A percentile compares a stretch with the other conserved stretches of the same genome.
Evolutionary conservation across 2,113 vertebrate genomes (phyloP).

Genomic region (Chlamydotis undulata): DNA sequence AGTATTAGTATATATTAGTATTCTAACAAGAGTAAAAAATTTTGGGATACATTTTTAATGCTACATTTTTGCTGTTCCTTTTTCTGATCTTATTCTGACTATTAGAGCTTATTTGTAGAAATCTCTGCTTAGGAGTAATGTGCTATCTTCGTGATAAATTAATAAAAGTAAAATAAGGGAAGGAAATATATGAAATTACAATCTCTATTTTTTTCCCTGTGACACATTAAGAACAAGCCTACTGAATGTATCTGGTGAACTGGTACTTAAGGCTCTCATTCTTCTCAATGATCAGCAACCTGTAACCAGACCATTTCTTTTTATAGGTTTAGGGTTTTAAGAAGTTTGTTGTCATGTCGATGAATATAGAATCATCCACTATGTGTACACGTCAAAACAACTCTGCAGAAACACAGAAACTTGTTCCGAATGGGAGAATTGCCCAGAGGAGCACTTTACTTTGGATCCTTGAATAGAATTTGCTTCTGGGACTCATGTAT

Average conservation of each 20-base stretch:
- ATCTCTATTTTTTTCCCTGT: not conserved
- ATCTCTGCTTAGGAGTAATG: not conserved
- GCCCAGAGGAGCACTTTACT: not conserved
- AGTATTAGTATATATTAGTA: not conserved
- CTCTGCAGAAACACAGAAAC: not conserved
- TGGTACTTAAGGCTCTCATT: not conserved
- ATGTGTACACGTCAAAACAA: not conserved
- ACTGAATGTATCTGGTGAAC: not conserved
- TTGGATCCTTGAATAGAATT: conserved; percentile 36
- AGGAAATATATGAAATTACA: not conserved
- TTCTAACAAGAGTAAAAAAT: not conserved
- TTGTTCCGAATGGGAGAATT: not conserved
- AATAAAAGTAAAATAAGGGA: not conserved
- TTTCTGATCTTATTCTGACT: not conserved
- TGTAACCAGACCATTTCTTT: conserved; percentile 2
- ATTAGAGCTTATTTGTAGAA: not conserved
- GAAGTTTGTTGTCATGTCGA: not conserved
- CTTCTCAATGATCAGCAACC: not conserved
- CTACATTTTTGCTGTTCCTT: not conserved
- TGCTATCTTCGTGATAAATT: not conserved
- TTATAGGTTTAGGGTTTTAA: not conserved
- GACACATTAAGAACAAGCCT: not conserved
- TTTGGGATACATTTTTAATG: not conserved
- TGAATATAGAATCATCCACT: not conserved
- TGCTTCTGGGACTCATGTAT: conserved; percentile 20